Base-by-base conservation (phyloP, 2,797 vertebrate species). In the Pseudochaenichthys georgianus region DNA sequence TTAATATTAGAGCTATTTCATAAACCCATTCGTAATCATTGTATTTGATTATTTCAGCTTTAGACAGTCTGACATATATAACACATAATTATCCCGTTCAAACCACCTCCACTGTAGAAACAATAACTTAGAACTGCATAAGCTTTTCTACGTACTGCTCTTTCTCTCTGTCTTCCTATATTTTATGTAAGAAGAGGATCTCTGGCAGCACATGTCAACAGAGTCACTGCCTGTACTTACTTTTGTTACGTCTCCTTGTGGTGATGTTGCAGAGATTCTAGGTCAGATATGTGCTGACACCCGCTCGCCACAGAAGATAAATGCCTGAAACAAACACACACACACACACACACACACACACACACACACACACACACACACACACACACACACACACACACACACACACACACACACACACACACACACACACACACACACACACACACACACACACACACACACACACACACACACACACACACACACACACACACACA, bases 111-210 rank as follows among this genome's bases (percentile, higher is more conserved):
- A 28, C 12, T 62, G 21, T n/a, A 62, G 64, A 61, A 38, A 80
- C 13, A 77, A 73, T 42, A 48, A 31, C 53, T 54, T 28, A 55
- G 21, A 60, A 19, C 48, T 17, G 65, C 55, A 45, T 31, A 38
- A 60, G 17, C 15, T 54, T 6, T 34, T 28, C 54, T 34, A n/a
- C 9, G 10, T 31, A 67, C 31, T 23, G 45, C 43, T 46, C 48
- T 54, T 47, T 64, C 1, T 64, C 1, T 75, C 54, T 47, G 4
- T 34, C 81, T 82, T 47, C 13, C 46, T 77, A 19, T 65, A 63
- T 42, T 55, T 81, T 84, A 83, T 62, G 52, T 81, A 84, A 81
- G 75, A 64, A 47, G 34, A 52, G 21, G 43, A 19, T 66, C 53
- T 82, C 31, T 41, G 59, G 45, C n/a, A 42, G 38, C 62, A 52